Percentiles rank a stretch among this genome's conserved stretches.
These are phyloP conservation scores for Bubo bubo DNA, from an alignment of 2,113 vertebrate genomes.

Conservation along the genomic window DNA sequence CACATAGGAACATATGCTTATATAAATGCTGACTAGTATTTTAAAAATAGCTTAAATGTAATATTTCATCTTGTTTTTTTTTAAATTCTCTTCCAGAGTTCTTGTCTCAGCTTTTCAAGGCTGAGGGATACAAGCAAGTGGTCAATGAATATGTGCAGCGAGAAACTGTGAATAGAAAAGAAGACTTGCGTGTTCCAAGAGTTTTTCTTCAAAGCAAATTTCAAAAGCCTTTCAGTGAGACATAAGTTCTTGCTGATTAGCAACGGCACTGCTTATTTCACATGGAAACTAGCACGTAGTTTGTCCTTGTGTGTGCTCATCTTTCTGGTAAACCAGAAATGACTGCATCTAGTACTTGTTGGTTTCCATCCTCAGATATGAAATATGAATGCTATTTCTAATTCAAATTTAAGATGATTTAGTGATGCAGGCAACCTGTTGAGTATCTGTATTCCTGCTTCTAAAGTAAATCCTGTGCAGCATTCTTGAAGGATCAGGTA, in stretches of 20 bases:
- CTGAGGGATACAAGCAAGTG: slow-evolving; percentile 77
- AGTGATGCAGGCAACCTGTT: not conserved
- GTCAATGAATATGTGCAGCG: slow-evolving; percentile 88
- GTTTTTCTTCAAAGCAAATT: slow-evolving; percentile 97
- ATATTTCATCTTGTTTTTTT: not conserved
- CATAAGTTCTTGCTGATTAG: not conserved
- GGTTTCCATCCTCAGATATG: not conserved
- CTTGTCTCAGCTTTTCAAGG: slow-evolving; percentile 83
- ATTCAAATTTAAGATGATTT: not conserved
- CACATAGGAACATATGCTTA: not conserved
- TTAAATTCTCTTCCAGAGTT: slow-evolving; percentile 78
- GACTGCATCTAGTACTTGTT: not conserved
- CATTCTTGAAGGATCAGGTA: not conserved
- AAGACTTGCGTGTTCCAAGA: slow-evolving; percentile 87
- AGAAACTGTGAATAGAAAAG: slow-evolving; percentile 95
- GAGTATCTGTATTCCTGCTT: not conserved
- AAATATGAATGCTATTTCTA: not conserved
- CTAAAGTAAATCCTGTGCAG: not conserved
- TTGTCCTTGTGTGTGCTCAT: not conserved
- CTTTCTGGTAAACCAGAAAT: not conserved
- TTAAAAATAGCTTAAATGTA: slow-evolving; percentile 13
- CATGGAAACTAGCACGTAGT: not conserved
- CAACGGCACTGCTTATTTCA: not conserved
- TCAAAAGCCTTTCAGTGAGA: slow-evolving; percentile 71
- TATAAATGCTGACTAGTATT: not conserved